Base-by-base conservation (phyloP, 2,888 invertebrate genomes). In the Watsonalla cultraria region DNA sequence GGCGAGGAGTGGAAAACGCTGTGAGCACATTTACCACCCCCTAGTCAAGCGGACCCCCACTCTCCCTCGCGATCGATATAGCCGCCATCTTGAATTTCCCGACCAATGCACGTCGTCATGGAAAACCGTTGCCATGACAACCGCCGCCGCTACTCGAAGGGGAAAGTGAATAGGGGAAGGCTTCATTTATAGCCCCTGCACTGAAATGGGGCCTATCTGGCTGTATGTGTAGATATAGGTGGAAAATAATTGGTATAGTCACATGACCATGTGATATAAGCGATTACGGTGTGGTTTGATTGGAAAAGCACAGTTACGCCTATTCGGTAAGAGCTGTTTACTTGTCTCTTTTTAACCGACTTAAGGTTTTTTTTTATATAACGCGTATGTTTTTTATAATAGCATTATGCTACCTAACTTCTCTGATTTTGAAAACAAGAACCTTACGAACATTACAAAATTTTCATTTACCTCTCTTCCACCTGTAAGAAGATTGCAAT, bases 81-180 rank as follows among this genome's bases (percentile, higher is more conserved):
- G 56, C 57, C 78, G 91, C 91, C 91, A 91, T 91, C 71, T 91
- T 91, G 90, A 81, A 90, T 91, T 91, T 91, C 78, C 91, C 91
- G 78, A 85, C 91, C 91, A 91, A 91, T 91, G 80, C 86, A 70
- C 78, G 87, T 81, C 75, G 82, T 74, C 77, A 84, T 86, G 90
- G 81, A 90, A 90, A 88, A 75, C 78, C 60, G 84, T 90, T 75
- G 77, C 71, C 67, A 79, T 80, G 70, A 84, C 63, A 76, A 61
- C 64, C 56, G 63, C 68, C 65, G 60, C 66, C 68, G 61, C 58
- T 57, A 52, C 60, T 66, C 66, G 75, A 84, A 87, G 86, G 89
- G 88, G 89, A 87, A 87, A 87, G 84, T 86, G 77, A 69, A 58
- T 62, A 69, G 68, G 80, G 80, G 80, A 75, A 84, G 85, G 83